Base-by-base conservation (phyloP, 37 sponge, comb jelly and placozoan species). In the Chondrilla cf. caribensis region DNA sequence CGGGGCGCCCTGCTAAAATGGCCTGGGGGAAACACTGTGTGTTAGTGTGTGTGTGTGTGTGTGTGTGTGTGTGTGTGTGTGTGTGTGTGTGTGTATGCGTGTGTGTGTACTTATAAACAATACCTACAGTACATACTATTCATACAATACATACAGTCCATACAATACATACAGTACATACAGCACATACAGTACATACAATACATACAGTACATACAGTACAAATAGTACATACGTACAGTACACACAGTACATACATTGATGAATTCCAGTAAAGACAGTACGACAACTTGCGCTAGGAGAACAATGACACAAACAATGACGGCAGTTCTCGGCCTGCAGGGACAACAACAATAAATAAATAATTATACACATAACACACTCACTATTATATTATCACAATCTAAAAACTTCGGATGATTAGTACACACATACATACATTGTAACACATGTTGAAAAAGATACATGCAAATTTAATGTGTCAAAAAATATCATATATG, bases 291-390 rank as follows among this genome's bases (percentile, higher is more conserved):
- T 3, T 85, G 71, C 33, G 70, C 80, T 4, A 88, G 78, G 44
- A 92, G 86, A 25, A 92, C 60, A 36, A 92, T 79, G 77, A 87
- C 84, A 38, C 86, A 84, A 11, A 92, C 78, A 38, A 92, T 86
- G 84, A 64, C 88, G 67, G 89, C 89, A 6, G 93, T 83, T 15
- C 89, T 79, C 1, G 93, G 84, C 3, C 93, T 77, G 58, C 29
- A 39, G 40, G 19, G 22, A 55, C 17, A 55, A 55, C 11, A 55
- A 55, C 17, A 17, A n/a, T n/a, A n/a, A n/a, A n/a, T n/a, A n/a
- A n/a, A n/a, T n/a, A n/a, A n/a, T n/a, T n/a, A n/a, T n/a, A n/a
- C n/a, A n/a, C n/a, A n/a, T n/a, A n/a, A n/a, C n/a, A n/a, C n/a
- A n/a, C n/a, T n/a, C n/a, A n/a, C n/a, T n/a, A n/a, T n/a, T n/a